Evolutionary conservation across 30 jellyfish, hydroid and myxozoan genomes (phyloP), one percentile per base, ranked within the genome.

Genomic region (Euphysa ruthae): DNA sequence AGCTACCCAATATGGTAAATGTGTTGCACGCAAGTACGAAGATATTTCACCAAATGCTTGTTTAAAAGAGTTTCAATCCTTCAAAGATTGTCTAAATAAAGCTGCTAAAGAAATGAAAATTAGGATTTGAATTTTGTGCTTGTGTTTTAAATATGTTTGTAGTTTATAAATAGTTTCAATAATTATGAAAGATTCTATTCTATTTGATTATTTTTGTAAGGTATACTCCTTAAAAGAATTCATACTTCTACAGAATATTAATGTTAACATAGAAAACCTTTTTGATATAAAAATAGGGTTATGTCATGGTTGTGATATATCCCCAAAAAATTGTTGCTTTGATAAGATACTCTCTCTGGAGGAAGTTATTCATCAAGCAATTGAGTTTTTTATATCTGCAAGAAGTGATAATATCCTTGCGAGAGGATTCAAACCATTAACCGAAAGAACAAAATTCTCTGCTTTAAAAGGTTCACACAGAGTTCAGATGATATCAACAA

Each of bases 281-380:
- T 61, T 33, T 1, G 6, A 12, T 22, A 24, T 63, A 15, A 32
- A 20, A 24, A 24, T 63, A 7, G 77, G 57, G 16, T 24, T 2
- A 15, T 0, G 0, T 21, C 62, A 42, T 63, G 34, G 31, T 42
- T 18, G 62, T 8, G 46, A 32, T 26, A 15, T 42, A 18, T 26
- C 42, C 30, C 42, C 61, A 1, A 16, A 63, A 1, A 20, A 34
- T n/a, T 63, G 21, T 26, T 57, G 69, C 20, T 71, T 63, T 33
- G 18, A 34, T 16, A 32, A 58, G 1, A 35, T 32, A 2, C 32
- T 42, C 44, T 13, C 58, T 6, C 70, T 60, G 6, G 66, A 12
- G 12, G 95, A 82, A 6, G 7, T 74, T 18, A 55, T 82, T 26
- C 50, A 66, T 42, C 73, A 58, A 20, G 79, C 78, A 14, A 60